Evolutionary conservation across 2,888 invertebrate species (phyloP).

Genomic region (Eristalinus sepulchralis): DNA sequence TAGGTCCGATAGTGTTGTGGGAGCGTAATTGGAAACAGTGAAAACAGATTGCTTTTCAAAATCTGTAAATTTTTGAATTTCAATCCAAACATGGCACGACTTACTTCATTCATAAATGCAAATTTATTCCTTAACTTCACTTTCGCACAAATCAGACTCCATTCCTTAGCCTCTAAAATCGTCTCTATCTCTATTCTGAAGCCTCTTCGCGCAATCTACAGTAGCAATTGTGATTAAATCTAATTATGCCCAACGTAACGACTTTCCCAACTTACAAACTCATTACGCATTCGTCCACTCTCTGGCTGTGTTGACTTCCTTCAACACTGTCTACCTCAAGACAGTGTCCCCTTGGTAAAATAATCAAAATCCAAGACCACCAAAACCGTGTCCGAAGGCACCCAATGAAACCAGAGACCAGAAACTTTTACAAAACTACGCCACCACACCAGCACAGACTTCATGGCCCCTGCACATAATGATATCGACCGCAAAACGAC

Average conservation of each 20-base stretch:
- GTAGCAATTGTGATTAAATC: neutral
- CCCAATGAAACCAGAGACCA: neutral
- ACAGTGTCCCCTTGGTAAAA: neutral
- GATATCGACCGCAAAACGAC: constrained; percentile 21
- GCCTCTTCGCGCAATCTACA: neutral
- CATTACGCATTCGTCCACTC: neutral
- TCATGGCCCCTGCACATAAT: neutral
- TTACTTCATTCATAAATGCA: too few relatives aligned
- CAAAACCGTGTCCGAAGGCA: neutral
- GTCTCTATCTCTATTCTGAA: too few relatives aligned
- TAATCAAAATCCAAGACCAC: neutral
- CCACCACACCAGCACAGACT: neutral
- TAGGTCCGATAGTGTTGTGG: too few relatives aligned
- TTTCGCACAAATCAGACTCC: too few relatives aligned
- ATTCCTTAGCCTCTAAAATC: too few relatives aligned
- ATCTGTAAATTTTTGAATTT: too few relatives aligned
- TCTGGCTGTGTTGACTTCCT: neutral
- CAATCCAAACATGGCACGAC: too few relatives aligned
- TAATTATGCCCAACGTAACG: neutral
- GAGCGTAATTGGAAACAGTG: too few relatives aligned
- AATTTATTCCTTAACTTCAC: too few relatives aligned
- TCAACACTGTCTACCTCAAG: neutral
- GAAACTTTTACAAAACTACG: neutral
- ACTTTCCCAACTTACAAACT: neutral
- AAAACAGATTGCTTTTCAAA: too few relatives aligned